A percentile compares a stretch with the other conserved stretches of the same genome.
Evolutionary conservation across 2,113 vertebrate genomes (phyloP).

Genomic region (Camarhynchus parvulus): DNA sequence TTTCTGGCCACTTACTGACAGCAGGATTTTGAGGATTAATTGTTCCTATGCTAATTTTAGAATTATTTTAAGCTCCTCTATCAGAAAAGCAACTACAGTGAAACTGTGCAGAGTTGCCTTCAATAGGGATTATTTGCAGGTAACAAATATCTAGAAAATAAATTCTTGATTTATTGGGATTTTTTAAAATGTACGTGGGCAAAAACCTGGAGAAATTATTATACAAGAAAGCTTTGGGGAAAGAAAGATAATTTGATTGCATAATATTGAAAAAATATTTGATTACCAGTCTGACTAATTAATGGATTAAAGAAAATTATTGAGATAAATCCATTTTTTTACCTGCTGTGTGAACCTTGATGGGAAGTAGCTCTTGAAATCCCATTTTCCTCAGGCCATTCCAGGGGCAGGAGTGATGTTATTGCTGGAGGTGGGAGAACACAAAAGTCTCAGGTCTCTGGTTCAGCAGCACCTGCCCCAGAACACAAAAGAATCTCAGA

Average conservation of each 20-base stretch:
- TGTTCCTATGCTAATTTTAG: neutral
- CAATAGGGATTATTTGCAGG: neutral
- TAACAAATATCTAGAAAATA: neutral
- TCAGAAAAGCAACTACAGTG: neutral
- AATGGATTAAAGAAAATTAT: neutral
- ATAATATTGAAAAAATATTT: neutral
- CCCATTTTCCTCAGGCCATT: neutral
- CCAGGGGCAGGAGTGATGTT: neutral
- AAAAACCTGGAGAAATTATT: neutral
- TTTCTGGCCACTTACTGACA: neutral
- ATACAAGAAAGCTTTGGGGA: neutral
- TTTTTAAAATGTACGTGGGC: neutral
- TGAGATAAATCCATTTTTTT: neutral
- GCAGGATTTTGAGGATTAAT: neutral
- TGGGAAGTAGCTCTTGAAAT: neutral
- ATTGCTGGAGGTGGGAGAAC: neutral
- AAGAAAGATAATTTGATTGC: neutral
- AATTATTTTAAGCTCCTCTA: neutral
- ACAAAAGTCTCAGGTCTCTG: neutral
- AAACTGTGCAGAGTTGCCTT: neutral
- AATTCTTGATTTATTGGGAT: neutral
- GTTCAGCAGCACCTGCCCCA: neutral
- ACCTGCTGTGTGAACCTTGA: neutral
- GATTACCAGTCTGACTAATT: neutral
- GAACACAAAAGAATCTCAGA: neutral